Conservation (phyloP, 2,113 vertebrate genomes). For the Plotosus lineatus region DNA sequence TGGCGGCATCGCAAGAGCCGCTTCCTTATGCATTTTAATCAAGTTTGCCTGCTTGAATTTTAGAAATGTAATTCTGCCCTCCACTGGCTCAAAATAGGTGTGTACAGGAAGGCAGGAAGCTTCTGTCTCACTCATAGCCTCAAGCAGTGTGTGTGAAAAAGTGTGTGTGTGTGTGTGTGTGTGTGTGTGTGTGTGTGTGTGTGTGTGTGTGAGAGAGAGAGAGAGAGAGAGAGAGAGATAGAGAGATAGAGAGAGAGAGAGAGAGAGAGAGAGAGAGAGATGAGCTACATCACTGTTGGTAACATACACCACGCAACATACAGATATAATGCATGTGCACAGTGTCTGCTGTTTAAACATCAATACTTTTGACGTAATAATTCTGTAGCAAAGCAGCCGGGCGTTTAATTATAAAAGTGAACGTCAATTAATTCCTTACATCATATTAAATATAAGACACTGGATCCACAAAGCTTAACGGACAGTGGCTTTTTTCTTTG, state of each 20-base stretch:
- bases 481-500: background rate
- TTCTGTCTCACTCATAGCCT: constrained; percentile 34
- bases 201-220: constrained; percentile 12
- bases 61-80: constrained; percentile 96
- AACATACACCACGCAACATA: background rate
- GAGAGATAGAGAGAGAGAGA: too few species aligned
- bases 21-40: constrained; percentile 66
- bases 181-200: constrained; percentile 41
- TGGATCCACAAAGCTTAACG: background rate
- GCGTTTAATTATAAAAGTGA: background rate
- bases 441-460: background rate
- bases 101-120: constrained; percentile 55
- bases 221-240: background rate
- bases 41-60: constrained; percentile 66
- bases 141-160: constrained; percentile 37
- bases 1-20: constrained; percentile 52
- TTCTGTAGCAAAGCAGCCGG: background rate
- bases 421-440: background rate
- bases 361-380: constrained; percentile 21
- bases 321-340: constrained; percentile 11
- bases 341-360: constrained; percentile 25
- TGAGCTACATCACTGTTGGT: constrained; percentile 10
- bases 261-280: background rate
- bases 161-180: constrained; percentile 34
- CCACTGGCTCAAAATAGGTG: constrained; percentile 85